Percentiles rank a stretch among this genome's conserved stretches.
These are phyloP conservation scores for Salarias fasciatus DNA, from an alignment of 2,797 vertebrate genomes.

Conservation along the genomic window DNA sequence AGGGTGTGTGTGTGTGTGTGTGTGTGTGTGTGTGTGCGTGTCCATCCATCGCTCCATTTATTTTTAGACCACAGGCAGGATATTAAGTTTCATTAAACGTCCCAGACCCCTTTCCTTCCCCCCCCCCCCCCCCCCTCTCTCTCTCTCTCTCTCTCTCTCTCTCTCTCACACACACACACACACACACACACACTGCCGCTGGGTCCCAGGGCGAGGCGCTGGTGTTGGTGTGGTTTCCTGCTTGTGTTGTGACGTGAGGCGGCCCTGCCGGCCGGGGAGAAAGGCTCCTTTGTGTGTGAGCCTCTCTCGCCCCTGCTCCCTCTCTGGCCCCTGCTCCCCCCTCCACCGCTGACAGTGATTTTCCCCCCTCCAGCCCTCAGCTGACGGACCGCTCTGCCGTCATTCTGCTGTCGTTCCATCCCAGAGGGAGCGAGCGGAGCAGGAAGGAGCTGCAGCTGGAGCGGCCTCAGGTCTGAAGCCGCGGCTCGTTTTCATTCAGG, in stretches of 20 bases:
- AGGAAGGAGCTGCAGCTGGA: conserved; percentile 47
- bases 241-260: conserved; percentile 78
- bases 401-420: conserved; percentile 40
- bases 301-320: conserved; percentile 36
- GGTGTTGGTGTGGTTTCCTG: conserved; percentile 77
- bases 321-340: conserved; percentile 23
- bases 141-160: conserved; percentile 17
- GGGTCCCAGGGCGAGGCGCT: conserved; percentile 46
- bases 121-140: conserved; percentile 2
- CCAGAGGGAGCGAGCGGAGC: conserved; percentile 6
- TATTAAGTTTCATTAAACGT: conserved; percentile 78
- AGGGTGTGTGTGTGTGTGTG: too few relatives aligned
- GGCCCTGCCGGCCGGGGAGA: conserved; percentile 58
- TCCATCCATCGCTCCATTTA: conserved; percentile 69
- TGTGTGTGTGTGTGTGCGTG: too few relatives aligned
- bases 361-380: conserved; percentile 60
- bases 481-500: conserved; percentile 16
- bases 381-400: conserved; percentile 56
- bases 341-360: conserved; percentile 72
- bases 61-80: conserved; percentile 80
- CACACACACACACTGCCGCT: conserved; percentile 16
- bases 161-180: conserved; percentile 8
- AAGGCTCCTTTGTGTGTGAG: conserved; percentile 75
- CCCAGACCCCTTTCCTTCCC: conserved; percentile 44
- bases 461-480: conserved; percentile 1